These are phyloP conservation scores for Struthidea cinerea DNA, from an alignment of 2,113 vertebrate species.

Conservation along the genomic window DNA sequence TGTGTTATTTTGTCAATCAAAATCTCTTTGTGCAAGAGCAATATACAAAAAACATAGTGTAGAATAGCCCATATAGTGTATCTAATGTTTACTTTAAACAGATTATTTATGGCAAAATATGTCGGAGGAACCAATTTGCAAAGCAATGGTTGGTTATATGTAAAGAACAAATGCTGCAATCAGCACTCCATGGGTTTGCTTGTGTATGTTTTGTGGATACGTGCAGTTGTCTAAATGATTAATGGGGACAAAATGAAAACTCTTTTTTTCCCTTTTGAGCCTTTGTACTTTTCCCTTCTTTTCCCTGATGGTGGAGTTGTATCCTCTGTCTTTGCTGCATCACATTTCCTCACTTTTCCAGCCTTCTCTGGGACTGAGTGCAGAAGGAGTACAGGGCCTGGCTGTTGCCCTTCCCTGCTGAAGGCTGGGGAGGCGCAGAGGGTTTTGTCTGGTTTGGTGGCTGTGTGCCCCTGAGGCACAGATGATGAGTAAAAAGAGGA, in stretches of 20 bases:
- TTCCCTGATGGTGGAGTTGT: conserved; percentile 25
- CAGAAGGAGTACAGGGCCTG: accelerated
- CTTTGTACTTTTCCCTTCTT: not conserved
- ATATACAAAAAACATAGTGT: not conserved
- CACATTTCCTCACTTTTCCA: not conserved
- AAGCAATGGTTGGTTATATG: not conserved
- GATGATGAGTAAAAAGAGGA: not conserved
- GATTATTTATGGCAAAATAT: conserved; percentile 30
- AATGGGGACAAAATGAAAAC: not conserved
- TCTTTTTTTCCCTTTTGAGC: not conserved
- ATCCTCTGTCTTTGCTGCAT: not conserved
- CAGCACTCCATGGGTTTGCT: not conserved
- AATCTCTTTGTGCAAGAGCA: not conserved
- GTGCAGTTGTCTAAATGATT: conserved; percentile 8
- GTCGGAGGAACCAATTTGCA: conserved; percentile 25
- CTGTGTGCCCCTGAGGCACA: not conserved
- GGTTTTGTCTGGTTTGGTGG: not conserved
- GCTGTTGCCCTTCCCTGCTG: not conserved
- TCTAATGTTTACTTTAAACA: not conserved
- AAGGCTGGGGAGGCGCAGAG: not conserved
- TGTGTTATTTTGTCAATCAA: conserved; percentile 56
- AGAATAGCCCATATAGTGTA: not conserved
- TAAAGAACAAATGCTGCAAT: not conserved
- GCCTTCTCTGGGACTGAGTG: not conserved
- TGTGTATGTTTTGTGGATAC: not conserved